Base-by-base conservation (phyloP, 2,888 invertebrate species). In the Mongoloraphidia duomilia region DNA sequence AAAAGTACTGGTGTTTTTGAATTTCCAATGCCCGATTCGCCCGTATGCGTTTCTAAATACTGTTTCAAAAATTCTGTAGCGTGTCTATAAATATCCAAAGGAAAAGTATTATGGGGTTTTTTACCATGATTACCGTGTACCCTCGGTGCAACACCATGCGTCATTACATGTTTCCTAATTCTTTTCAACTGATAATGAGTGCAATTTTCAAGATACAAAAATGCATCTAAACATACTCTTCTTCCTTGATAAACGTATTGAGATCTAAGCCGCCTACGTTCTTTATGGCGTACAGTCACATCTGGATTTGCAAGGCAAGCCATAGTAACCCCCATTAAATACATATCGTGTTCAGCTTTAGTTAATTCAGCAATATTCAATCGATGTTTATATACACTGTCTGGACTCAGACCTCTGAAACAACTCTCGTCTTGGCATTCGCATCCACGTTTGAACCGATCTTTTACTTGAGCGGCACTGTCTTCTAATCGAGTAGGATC, bases 261-360 rank as follows among this genome's bases (percentile, higher is more conserved):
- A 0, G 85, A 81, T 47, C 84, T 69, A 47, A 84, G 69, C 62
- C 85, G 73, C 66, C 82, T 75, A 43, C 84, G 68, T 54, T 84
- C 83, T 60, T 82, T 84, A 56, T 82, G 82, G 17, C 83, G 68
- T 1, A 80, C 79, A 1, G 81, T 82, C 52, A 80, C 80, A 49
- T 82, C 80, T 13, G 82, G 81, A 64, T 85, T 84, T 1, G 83
- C 80, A 55, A 85, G 68, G 57, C 84, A 84, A 1, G 84, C 84
- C 84, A 84, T 84, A 3, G 84, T 84, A 34, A 86, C 81, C n/a
- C 85, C 85, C 85, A 85, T 85, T 58, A 85, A 68, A 62, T 86
- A 86, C 85, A 86, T 85, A 64, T 85, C 85, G 64, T 85, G 85
- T 64, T 86, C 85, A 49, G 81, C 82, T 66, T 85, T 84, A 1